A percentile compares a stretch with the other conserved stretches of the same genome.
Conservation (phyloP, 2,113 vertebrate species). For the Morone saxatilis region DNA sequence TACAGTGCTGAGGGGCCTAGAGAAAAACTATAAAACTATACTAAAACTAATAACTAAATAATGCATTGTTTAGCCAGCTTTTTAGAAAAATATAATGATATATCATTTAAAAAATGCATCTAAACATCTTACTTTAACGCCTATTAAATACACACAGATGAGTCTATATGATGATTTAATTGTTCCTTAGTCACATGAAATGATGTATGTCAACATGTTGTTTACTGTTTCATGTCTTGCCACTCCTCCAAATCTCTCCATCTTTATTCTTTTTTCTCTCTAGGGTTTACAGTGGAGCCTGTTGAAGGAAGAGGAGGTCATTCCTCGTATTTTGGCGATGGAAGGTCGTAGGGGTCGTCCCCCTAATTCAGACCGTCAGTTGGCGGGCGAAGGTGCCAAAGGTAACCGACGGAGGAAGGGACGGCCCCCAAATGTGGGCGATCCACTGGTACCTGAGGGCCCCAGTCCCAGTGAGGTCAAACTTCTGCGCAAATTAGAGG, state of each 20-base stretch:
- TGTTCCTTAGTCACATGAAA: constrained; percentile 35
- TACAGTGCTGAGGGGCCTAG: constrained; percentile 41
- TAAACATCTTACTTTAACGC: background rate
- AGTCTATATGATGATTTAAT: constrained; percentile 32
- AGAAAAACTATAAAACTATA: constrained; percentile 3
- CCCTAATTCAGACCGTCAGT: constrained; percentile 89
- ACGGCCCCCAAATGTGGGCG: constrained; percentile 92
- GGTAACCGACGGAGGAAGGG: constrained; percentile 92
- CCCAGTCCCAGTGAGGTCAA: constrained; percentile 91
- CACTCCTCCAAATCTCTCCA: constrained; percentile 26
- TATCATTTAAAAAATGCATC: background rate
- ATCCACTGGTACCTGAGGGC: constrained; percentile 88
- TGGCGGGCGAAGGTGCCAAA: constrained; percentile 79
- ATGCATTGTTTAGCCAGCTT: constrained; percentile 15
- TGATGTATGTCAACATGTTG: constrained; percentile 2
- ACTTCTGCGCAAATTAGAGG: constrained; percentile 94
- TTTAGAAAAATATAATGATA: constrained; percentile 4
- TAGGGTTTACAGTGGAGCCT: constrained; percentile 98
- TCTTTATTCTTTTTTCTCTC: constrained; percentile 15
- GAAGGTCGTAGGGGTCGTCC: constrained; percentile 93
- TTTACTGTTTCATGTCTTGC: constrained; percentile 14
- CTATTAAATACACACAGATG: constrained; percentile 18
- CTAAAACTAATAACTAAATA: constrained; percentile 12
- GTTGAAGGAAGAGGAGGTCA: constrained; percentile 94
- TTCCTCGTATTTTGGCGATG: constrained; percentile 94